Conservation (phyloP, 2,113 vertebrate species). For the Sorex araneus region DNA sequence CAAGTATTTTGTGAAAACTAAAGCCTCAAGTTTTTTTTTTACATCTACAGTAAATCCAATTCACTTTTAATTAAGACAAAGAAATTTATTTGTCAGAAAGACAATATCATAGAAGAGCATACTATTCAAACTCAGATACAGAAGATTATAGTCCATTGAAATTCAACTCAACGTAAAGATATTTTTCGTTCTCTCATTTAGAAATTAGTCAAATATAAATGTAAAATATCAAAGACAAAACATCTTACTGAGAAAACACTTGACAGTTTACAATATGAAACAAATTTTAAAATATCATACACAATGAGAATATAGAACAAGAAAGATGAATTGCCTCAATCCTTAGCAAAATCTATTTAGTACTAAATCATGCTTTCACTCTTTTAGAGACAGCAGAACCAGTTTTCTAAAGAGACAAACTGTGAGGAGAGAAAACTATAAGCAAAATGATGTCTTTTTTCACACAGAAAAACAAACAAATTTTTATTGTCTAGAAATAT, state of each 20-base stretch:
- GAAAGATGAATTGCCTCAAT: neutral
- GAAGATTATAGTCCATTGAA: neutral
- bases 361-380: neutral
- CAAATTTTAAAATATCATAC: neutral
- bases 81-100: neutral
- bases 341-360: neutral
- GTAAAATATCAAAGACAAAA: neutral
- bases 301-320: neutral
- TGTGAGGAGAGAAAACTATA: neutral
- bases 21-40: neutral
- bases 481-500: no score
- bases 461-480: no score
- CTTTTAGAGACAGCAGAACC: neutral
- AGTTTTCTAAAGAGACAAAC: neutral
- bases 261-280: neutral
- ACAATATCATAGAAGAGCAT: neutral
- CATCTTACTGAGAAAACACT: neutral
- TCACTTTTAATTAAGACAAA: neutral
- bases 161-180: neutral
- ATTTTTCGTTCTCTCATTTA: neutral
- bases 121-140: neutral
- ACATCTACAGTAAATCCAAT: neutral
- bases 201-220: neutral
- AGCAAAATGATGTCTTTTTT: neutral
- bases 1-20: neutral